Evolutionary conservation across 2,113 vertebrate genomes (phyloP).

Genomic region (Malurus alboscapulatus): DNA sequence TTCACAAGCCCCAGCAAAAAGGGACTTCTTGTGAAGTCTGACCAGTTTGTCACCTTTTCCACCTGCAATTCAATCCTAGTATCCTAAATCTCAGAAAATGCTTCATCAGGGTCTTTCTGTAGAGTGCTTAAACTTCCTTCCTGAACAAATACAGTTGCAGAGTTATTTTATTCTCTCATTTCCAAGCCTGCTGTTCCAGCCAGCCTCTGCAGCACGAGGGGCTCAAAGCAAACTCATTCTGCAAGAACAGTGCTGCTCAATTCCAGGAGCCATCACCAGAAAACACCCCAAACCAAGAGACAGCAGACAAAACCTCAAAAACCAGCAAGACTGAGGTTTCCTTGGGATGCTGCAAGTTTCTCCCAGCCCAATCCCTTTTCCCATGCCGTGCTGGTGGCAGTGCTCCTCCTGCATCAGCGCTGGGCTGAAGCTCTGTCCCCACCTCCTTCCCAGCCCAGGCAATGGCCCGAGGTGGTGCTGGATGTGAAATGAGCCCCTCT

Average conservation of each 20-base stretch:
- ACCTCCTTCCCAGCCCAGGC: conserved; percentile 26
- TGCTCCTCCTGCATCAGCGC: neutral
- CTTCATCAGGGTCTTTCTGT: neutral
- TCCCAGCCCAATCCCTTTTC: neutral
- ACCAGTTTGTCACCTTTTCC: neutral
- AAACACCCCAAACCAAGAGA: neutral
- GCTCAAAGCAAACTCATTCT: neutral
- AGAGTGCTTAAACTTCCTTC: neutral
- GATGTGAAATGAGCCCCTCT: conserved; percentile 35
- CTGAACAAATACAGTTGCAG: neutral
- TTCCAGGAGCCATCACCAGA: neutral
- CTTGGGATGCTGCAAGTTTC: neutral
- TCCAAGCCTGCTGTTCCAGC: neutral
- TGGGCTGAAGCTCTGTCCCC: neutral
- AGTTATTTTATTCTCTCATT: neutral
- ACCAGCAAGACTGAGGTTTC: neutral
- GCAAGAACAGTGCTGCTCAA: fast-evolving
- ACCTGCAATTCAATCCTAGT: neutral
- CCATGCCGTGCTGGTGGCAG: fast-evolving
- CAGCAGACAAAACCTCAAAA: neutral
- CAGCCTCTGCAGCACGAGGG: neutral
- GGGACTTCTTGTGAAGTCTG: neutral
- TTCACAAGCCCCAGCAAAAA: neutral
- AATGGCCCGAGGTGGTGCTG: conserved; percentile 48
- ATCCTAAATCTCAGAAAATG: neutral